Percentiles rank a stretch among this genome's conserved stretches.
These are phyloP conservation scores for Apodemus sylvaticus DNA, from an alignment of 2,113 vertebrate genomes.

Conservation along the genomic window DNA sequence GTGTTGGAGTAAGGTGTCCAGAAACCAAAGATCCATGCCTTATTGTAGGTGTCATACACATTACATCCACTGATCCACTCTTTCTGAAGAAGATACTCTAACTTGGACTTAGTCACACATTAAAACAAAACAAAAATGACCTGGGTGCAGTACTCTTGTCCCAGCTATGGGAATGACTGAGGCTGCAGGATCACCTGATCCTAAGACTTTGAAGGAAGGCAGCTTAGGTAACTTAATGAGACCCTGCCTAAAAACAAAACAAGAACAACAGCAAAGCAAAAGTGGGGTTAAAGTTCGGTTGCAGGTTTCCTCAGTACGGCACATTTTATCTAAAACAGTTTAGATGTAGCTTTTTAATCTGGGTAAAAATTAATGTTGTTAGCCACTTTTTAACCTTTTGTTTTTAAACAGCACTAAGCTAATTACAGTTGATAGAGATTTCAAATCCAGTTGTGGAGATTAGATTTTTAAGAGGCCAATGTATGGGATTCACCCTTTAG, in stretches of 20 bases:
- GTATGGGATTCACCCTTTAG: neutral
- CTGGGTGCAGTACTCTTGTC: neutral
- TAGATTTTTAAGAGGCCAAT: constrained; percentile 15
- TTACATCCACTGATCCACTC: constrained; percentile 3
- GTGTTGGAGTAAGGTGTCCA: neutral
- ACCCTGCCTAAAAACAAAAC: neutral
- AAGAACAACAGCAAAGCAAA: neutral
- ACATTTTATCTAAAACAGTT: constrained; percentile 46
- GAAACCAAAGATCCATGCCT: constrained; percentile 6
- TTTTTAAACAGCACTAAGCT: constrained; percentile 23
- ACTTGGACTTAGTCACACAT: constrained; percentile 26
- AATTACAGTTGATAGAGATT: constrained; percentile 50
- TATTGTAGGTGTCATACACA: neutral
- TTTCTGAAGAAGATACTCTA: constrained; percentile 53
- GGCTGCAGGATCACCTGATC: neutral
- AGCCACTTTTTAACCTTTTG: constrained; percentile 49
- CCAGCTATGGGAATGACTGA: neutral
- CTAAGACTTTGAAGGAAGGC: neutral
- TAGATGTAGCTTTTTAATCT: constrained; percentile 62
- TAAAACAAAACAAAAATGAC: constrained; percentile 43
- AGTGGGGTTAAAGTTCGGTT: constrained; percentile 56
- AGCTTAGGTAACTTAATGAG: neutral
- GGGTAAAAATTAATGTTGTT: constrained; percentile 68
- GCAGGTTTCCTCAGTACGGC: neutral
- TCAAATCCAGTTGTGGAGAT: constrained; percentile 32